phyloP scores from a whole-genome alignment of 2,113 vertebrate species.

The Callorhinus ursinus region DNA sequence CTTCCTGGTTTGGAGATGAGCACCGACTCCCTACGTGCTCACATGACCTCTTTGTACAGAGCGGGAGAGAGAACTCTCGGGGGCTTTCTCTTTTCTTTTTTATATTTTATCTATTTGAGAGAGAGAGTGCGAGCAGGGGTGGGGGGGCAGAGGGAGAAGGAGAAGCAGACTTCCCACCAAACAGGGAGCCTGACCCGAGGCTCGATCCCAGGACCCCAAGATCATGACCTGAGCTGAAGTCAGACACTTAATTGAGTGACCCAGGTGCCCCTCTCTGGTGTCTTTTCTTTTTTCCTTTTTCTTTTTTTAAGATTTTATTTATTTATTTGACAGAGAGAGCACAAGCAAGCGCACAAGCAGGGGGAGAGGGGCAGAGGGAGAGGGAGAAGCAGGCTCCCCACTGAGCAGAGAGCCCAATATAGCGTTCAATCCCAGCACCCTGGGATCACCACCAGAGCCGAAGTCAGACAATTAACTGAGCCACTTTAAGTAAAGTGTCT shows the following conservation, averaged over 20 bases:
- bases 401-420: too few relatives aligned
- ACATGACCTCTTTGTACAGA: neutral
- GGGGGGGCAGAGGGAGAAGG: neutral
- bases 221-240: neutral
- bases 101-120: neutral
- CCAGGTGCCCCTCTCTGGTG: neutral
- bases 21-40: neutral
- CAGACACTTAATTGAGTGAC: neutral
- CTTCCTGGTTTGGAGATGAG: neutral
- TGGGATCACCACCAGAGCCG: too few relatives aligned
- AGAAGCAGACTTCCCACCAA: neutral
- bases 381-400: too few relatives aligned
- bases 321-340: too few relatives aligned
- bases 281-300: neutral
- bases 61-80: neutral
- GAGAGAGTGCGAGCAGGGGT: neutral
- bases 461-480: too few relatives aligned
- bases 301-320: too few relatives aligned
- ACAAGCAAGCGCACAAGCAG: too few relatives aligned
- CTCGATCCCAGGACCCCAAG: neutral
- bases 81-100: neutral
- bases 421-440: too few relatives aligned
- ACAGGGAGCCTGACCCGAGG: neutral
- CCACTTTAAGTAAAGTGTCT: neutral
- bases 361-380: too few relatives aligned